phyloP scores from a whole-genome alignment of 2,888 invertebrate genomes.

The Meteorus cinctellus region DNA sequence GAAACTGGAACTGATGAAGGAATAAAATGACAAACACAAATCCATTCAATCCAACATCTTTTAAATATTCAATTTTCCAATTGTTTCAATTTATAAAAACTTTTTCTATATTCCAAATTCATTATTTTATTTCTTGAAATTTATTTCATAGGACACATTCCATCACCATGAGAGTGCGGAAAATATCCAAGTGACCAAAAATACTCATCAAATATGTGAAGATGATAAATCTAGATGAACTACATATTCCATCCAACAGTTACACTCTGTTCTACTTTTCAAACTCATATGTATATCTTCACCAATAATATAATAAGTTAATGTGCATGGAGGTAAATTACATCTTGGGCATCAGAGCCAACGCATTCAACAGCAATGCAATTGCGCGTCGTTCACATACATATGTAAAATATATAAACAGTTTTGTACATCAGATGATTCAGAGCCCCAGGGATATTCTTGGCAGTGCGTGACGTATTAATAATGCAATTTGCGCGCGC shows the following conservation, averaged over 20 bases:
- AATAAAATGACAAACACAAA: no score
- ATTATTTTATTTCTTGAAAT: no score
- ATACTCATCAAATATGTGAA: conserved; percentile 10
- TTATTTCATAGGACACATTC: background rate
- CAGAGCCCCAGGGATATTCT: conserved; percentile 40
- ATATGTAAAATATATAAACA: background rate
- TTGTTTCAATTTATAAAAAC: no score
- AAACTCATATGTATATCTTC: background rate
- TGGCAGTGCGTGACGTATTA: conserved; percentile 46
- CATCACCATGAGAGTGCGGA: background rate
- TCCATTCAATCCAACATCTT: no score
- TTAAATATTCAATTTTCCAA: no score
- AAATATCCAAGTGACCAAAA: background rate
- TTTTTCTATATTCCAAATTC: no score
- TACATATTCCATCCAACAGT: background rate
- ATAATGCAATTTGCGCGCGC: conserved; percentile 46
- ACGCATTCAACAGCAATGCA: conserved; percentile 39
- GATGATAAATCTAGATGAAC: conserved; percentile 11
- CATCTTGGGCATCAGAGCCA: conserved; percentile 16
- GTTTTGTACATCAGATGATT: conserved; percentile 38
- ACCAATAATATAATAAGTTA: background rate
- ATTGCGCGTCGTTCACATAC: conserved; percentile 4
- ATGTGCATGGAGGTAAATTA: background rate
- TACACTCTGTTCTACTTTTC: background rate
- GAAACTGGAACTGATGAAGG: no score